Evolutionary conservation across 2,113 vertebrate genomes (phyloP).

Genomic region (Dasyurus viverrinus): DNA sequence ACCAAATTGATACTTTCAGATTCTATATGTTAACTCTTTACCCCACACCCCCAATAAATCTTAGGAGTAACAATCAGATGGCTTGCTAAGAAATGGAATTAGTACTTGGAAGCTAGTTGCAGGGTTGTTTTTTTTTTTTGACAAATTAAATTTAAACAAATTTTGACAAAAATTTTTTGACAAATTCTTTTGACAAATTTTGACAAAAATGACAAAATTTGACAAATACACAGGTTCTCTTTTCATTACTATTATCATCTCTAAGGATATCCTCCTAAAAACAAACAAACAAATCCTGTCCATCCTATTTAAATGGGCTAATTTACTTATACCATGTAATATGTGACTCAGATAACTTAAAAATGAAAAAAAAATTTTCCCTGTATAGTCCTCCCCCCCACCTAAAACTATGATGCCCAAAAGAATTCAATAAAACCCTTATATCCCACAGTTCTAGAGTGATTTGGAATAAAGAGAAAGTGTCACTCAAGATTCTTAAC

Average conservation of each 20-base stretch:
- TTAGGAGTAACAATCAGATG: conserved; percentile 14
- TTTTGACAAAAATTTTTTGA: no score
- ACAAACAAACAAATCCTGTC: not conserved
- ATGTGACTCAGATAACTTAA: not conserved
- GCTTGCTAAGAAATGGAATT: conserved; percentile 11
- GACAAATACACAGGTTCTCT: not conserved
- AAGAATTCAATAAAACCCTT: not conserved
- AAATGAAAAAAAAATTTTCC: not conserved
- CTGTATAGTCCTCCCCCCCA: conserved; percentile 39
- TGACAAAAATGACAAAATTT: not conserved
- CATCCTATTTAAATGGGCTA: not conserved
- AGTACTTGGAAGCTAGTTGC: not conserved
- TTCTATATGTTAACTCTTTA: not conserved
- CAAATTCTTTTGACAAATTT: conserved; percentile 13
- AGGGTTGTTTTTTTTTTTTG: not conserved
- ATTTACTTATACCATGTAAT: not conserved
- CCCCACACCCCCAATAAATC: not conserved
- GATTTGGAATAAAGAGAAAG: conserved; percentile 52
- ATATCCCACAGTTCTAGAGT: not conserved
- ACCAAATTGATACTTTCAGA: conserved; percentile 28
- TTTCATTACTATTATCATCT: not conserved
- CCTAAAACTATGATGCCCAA: not conserved
- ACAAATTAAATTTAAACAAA: not conserved
- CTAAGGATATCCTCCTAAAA: conserved; percentile 15
- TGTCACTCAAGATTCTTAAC: no score